Evolutionary conservation across 2,888 invertebrate species (phyloP).

Genomic region (Latrodectus elegans): DNA sequence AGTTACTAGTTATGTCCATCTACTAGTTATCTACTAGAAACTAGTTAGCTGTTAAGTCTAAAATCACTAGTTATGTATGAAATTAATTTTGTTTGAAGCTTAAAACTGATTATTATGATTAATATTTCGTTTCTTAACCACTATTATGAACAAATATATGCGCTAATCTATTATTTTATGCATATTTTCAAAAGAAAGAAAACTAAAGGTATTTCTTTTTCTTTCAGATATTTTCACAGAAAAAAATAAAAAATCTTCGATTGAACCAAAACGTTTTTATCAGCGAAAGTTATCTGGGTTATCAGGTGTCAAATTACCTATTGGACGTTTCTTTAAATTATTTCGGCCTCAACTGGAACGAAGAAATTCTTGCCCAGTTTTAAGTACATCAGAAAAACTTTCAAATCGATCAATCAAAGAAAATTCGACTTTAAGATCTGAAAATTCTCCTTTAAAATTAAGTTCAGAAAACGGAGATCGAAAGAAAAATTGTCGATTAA

Average conservation of each 20-base stretch:
- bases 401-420: not conserved
- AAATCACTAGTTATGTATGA: too few species aligned
- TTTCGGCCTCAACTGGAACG: constrained; percentile 45
- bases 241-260: constrained; percentile 49
- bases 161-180: not conserved
- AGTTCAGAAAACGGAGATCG: constrained; percentile 13
- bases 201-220: not conserved
- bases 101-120: too few species aligned
- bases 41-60: too few species aligned
- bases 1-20: too few species aligned
- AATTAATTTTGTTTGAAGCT: too few species aligned
- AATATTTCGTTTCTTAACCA: too few species aligned
- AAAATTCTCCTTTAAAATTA: not conserved
- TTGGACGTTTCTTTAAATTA: constrained; percentile 49
- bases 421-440: not conserved
- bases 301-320: constrained; percentile 42
- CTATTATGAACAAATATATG: too few species aligned
- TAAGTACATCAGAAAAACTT: constrained; percentile 35
- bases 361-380: constrained; percentile 58
- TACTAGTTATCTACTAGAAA: too few species aligned
- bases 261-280: constrained; percentile 60
- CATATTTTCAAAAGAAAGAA: too few species aligned
- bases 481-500: constrained; percentile 31
- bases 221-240: constrained; percentile 49
- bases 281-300: constrained; percentile 55